Percentiles rank a stretch among this genome's conserved stretches.
Conservation (phyloP, 2,113 vertebrate genomes). For the Columbina picui region DNA sequence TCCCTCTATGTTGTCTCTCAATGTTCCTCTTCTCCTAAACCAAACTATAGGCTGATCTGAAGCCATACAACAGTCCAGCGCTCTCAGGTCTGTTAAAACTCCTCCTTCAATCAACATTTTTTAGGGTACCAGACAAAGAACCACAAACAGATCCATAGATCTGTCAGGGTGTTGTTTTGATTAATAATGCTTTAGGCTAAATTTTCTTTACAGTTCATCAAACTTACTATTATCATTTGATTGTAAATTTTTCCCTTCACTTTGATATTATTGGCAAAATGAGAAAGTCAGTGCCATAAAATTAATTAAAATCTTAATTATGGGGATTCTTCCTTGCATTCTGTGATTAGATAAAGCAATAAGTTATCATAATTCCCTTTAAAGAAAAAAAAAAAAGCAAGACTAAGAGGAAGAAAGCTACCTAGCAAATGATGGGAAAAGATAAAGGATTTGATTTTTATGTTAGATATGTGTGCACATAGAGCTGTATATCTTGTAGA, state of each 20-base stretch:
- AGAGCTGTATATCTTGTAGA: constrained; percentile 13
- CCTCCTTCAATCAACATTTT: background rate
- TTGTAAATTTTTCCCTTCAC: background rate
- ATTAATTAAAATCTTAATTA: constrained; percentile 57
- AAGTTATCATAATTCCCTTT: background rate
- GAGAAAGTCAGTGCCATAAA: background rate
- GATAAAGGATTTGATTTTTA: constrained; percentile 24
- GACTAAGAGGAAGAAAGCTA: background rate
- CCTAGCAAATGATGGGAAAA: background rate
- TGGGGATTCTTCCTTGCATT: background rate
- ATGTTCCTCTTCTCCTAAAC: background rate
- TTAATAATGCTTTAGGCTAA: background rate
- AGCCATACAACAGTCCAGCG: background rate
- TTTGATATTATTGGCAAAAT: constrained; percentile 42
- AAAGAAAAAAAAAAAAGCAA: background rate
- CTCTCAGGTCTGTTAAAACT: background rate
- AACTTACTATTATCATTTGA: background rate
- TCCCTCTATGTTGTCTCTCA: no score
- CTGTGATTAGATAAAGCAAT: background rate
- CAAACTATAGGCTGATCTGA: background rate
- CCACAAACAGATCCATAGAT: background rate
- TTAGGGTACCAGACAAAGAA: background rate
- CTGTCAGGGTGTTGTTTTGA: background rate
- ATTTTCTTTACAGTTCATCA: constrained; percentile 17
- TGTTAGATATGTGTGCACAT: background rate